A percentile compares a stretch with the other conserved stretches of the same genome.
These are phyloP conservation scores for Tragelaphus scriptus DNA, from an alignment of 2,113 vertebrate species.

Conservation along the genomic window DNA sequence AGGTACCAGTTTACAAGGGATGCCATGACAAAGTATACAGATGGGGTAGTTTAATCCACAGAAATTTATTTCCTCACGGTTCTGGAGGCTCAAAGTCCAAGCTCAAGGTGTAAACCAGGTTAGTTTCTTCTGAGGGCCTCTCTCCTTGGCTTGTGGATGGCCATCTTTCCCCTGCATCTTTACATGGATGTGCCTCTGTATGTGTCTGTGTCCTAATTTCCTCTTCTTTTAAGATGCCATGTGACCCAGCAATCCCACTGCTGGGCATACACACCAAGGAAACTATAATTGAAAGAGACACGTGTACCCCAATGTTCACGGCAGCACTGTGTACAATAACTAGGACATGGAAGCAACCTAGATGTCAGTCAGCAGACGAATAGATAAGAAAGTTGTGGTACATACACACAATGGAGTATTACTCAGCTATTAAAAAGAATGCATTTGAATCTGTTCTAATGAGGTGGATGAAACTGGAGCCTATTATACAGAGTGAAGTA, in stretches of 20 bases:
- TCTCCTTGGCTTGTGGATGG: not conserved
- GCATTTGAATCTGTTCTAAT: not conserved
- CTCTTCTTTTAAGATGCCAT: not conserved
- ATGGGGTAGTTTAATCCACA: not conserved
- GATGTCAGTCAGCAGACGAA: not conserved
- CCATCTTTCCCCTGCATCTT: not conserved
- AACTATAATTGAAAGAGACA: no score
- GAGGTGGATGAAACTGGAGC: not conserved
- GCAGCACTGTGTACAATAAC: not conserved
- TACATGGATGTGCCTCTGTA: not conserved
- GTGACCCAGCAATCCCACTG: not conserved
- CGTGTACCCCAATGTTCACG: no score
- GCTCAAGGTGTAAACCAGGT: not conserved
- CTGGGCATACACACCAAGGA: not conserved
- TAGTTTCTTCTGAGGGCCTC: not conserved
- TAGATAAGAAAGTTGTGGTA: not conserved
- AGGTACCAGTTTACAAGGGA: not conserved
- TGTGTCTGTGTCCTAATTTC: not conserved
- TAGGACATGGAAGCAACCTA: not conserved
- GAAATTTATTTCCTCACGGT: not conserved
- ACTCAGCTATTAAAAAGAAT: not conserved
- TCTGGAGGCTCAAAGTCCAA: not conserved
- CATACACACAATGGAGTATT: not conserved
- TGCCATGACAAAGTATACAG: not conserved
- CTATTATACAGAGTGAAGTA: not conserved